phyloP scores from a whole-genome alignment of 2,888 invertebrate genomes.

The Philhelius pedissequus region DNA sequence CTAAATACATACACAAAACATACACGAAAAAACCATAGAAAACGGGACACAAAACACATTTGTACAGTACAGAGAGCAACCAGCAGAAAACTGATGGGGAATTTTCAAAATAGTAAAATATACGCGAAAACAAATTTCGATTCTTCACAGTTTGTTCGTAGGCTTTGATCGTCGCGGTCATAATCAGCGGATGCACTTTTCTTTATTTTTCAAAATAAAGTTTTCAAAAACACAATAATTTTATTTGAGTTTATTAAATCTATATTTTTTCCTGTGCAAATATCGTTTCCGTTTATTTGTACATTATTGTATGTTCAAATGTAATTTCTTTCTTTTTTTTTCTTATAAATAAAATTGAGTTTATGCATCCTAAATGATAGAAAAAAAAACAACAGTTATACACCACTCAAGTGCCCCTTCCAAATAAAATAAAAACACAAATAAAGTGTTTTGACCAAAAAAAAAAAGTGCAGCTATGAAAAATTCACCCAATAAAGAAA shows the following conservation, averaged over 20 bases:
- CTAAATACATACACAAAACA: slow-evolving; percentile 8
- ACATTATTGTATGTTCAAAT: neutral
- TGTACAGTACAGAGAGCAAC: neutral
- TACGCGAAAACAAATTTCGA: slow-evolving; percentile 45
- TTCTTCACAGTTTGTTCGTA: slow-evolving; percentile 71
- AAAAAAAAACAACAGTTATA: neutral
- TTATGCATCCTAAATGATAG: slow-evolving; percentile 13
- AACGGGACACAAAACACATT: slow-evolving; percentile 10
- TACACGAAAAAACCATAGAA: slow-evolving; percentile 17
- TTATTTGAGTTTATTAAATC: neutral
- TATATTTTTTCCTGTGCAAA: neutral
- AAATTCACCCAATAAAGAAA: neutral
- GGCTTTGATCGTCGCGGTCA: slow-evolving; percentile 73
- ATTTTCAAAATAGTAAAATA: slow-evolving; percentile 55
- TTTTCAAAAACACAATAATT: slow-evolving; percentile 1
- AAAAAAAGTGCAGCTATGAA: slow-evolving; percentile 7
- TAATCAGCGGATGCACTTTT: slow-evolving; percentile 61
- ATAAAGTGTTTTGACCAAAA: neutral
- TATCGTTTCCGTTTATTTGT: neutral
- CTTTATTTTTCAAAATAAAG: slow-evolving; percentile 4
- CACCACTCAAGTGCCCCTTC: slow-evolving; percentile 5
- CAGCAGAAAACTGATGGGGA: neutral
- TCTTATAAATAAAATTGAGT: neutral
- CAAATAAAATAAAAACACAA: neutral
- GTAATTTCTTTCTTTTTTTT: neutral